Percentiles rank a stretch among this genome's conserved stretches.
Evolutionary conservation across 1,140 invertebrate genomes (phyloP).

Genomic region (Nixonia krombeini): DNA sequence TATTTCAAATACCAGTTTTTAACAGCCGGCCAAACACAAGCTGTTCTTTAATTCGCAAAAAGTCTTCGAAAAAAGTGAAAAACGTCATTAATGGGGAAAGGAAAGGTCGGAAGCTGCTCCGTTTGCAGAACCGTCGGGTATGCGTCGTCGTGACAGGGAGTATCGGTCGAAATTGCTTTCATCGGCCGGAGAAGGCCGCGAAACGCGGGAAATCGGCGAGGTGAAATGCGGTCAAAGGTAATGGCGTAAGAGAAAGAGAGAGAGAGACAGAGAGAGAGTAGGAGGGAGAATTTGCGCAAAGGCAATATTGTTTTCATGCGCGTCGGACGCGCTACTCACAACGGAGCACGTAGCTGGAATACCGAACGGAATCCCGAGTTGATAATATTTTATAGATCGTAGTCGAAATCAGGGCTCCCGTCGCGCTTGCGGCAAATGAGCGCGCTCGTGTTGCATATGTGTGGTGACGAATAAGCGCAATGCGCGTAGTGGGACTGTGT

Average conservation of each 20-base stretch:
- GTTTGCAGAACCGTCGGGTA: too few relatives aligned
- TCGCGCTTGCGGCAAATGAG: neutral
- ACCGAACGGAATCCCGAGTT: neutral
- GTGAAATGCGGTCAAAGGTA: constrained; percentile 31
- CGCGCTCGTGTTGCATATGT: neutral
- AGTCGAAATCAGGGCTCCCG: neutral
- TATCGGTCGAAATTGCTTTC: constrained; percentile 49
- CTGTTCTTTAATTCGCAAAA: too few relatives aligned
- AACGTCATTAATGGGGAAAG: too few relatives aligned
- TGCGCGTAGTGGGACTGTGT: neutral
- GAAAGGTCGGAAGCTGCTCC: neutral
- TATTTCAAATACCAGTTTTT: too few relatives aligned
- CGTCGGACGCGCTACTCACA: neutral
- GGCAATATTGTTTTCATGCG: neutral
- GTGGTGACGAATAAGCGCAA: neutral
- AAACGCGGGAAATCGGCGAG: neutral
- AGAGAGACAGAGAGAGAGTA: neutral
- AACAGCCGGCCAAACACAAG: too few relatives aligned
- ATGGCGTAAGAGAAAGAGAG: neutral
- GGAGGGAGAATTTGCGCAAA: neutral
- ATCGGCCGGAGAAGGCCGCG: constrained; percentile 20
- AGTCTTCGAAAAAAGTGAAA: too few relatives aligned
- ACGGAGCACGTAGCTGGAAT: neutral
- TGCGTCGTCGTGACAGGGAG: neutral
- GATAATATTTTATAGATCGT: neutral